These are phyloP conservation scores for Knipowitschia caucasica DNA, from an alignment of 2,797 vertebrate genomes.

Conservation along the genomic window DNA sequence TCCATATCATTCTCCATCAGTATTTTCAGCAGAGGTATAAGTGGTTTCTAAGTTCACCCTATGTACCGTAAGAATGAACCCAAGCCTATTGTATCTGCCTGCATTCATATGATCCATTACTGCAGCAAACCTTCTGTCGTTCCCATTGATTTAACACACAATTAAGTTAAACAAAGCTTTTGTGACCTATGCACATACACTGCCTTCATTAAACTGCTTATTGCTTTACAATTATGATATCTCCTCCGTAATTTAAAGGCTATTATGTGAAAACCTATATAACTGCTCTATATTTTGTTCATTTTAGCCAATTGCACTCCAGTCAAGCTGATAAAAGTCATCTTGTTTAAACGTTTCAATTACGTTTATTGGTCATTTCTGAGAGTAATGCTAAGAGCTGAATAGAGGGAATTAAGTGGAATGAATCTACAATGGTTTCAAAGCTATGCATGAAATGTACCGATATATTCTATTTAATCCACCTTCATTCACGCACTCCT, in stretches of 20 bases:
- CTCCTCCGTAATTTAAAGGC: constrained; percentile 10
- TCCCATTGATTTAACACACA: constrained; percentile 8
- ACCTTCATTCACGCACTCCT: constrained; percentile 11
- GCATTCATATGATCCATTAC: constrained; percentile 4
- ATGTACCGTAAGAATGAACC: background rate
- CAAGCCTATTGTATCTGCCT: background rate
- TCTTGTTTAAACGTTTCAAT: constrained; percentile 14
- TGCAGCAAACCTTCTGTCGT: background rate
- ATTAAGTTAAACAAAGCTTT: constrained; percentile 14
- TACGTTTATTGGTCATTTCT: constrained; percentile 15
- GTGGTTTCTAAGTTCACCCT: background rate
- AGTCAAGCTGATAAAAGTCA: constrained; percentile 18
- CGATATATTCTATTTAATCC: constrained; percentile 21
- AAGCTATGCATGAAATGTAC: constrained; percentile 13
- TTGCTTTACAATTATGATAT: constrained; percentile 12
- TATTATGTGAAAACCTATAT: constrained; percentile 9
- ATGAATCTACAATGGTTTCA: constrained; percentile 11
- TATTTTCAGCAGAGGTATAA: background rate
- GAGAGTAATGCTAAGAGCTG: constrained; percentile 7
- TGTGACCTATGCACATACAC: constrained; percentile 9
- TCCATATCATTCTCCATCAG: background rate
- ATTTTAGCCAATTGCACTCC: constrained; percentile 11
- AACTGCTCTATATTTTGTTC: constrained; percentile 7
- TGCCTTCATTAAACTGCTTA: constrained; percentile 7
- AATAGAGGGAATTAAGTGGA: constrained; percentile 1